Evolutionary conservation across 2,888 invertebrate genomes (phyloP).

Genomic region (Drosophila meridiana): DNA sequence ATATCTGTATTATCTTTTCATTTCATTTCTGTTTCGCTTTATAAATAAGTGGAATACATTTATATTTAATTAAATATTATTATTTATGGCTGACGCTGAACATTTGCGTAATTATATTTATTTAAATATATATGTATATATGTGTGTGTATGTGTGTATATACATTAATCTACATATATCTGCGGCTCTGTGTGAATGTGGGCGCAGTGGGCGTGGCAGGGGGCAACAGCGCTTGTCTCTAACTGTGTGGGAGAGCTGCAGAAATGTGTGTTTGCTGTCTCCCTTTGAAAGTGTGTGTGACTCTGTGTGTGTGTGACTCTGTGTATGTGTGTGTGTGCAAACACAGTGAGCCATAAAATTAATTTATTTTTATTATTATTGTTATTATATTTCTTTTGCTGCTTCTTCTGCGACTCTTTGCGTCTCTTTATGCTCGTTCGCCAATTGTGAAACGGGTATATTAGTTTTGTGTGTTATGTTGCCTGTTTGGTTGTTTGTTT

Average conservation of each 20-base stretch:
- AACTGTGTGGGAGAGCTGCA: constrained; percentile 20
- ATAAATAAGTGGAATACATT: constrained; percentile 62
- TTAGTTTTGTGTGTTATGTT: neutral
- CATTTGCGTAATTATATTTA: constrained; percentile 72
- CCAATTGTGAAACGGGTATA: neutral
- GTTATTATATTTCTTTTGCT: constrained; percentile 66
- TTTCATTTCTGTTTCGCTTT: constrained; percentile 51
- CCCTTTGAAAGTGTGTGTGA: constrained; percentile 7
- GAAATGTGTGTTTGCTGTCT: constrained; percentile 20
- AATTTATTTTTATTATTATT: constrained; percentile 83
- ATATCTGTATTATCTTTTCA: constrained; percentile 36
- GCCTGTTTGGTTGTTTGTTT: neutral
- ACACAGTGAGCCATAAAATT: constrained; percentile 73
- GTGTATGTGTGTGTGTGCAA: constrained; percentile 29
- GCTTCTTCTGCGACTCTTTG: constrained; percentile 42
- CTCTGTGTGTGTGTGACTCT: constrained; percentile 1
- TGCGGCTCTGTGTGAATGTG: neutral
- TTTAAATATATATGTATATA: constrained; percentile 52
- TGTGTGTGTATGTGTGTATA: neutral
- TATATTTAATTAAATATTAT: constrained; percentile 80
- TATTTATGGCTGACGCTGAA: constrained; percentile 64
- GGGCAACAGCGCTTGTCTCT: constrained; percentile 15
- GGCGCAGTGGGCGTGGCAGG: neutral
- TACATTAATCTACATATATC: neutral
- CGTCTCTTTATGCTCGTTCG: constrained; percentile 22